Base-by-base conservation (phyloP, 2,888 invertebrate genomes). In the Sarcophaga subvicina region DNA sequence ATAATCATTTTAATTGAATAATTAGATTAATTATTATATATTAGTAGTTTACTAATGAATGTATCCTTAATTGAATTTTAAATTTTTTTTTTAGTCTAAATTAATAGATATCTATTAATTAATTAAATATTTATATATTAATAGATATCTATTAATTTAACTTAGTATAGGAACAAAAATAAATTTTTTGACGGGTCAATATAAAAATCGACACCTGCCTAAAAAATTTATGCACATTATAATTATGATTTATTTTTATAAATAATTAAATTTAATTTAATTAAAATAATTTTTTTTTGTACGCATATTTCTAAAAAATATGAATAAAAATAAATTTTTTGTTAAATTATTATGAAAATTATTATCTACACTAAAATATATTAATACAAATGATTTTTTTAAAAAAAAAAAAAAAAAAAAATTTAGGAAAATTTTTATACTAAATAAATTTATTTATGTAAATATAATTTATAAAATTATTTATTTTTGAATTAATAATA, bases 281-380 rank as follows among this genome's bases (percentile, higher is more conserved):
- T 89, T 89, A 89, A 80, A 88, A 87, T 87, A 89, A 89, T 87
- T 88, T 88, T 88, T 90, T 89, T 89, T 88, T 89, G 89, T n/a
- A 45, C 47, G 47, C 4, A 17, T 25, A 25, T 25, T 25, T 25
- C 0, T 1, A 0, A 25, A 25, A 25, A 3, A 25, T 25, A 22
- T 22, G 1, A 22, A 22, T 1, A 22, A 22, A 22, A 22, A 22
- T 22, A 22, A 22, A 22, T 22, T 22, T 22, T 22, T 22, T 22
- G 22, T 22, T 1, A 22, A 22, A 22, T 22, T 22, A 22, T 22
- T 47, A 47, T 47, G 6, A 47, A 47, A 47, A 47, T 47, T 47
- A 47, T 49, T 2, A 49, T 49, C 4, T 49, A 4, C 2, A 11
- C 4, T 49, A 49, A 49, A 49, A 49, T 49, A 49, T 49, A 49